These are phyloP conservation scores for Drosophila helvetica DNA, from an alignment of 2,888 invertebrate genomes.

Conservation along the genomic window DNA sequence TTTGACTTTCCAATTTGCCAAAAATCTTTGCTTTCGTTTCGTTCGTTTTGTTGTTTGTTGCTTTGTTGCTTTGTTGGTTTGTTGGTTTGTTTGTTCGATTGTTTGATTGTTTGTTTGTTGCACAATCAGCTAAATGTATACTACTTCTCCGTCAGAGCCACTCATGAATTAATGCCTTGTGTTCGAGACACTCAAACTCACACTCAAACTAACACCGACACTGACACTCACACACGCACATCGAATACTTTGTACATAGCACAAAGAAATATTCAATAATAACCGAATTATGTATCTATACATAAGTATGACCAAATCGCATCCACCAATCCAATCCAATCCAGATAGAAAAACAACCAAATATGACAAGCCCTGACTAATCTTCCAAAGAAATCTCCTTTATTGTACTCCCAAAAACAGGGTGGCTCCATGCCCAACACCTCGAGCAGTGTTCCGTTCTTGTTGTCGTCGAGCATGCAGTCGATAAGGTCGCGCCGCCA, in stretches of 20 bases:
- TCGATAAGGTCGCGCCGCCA: conserved; percentile 90
- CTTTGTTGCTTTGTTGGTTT: conserved; percentile 22
- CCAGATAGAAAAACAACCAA: conserved; percentile 21
- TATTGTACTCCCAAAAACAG: conserved; percentile 86
- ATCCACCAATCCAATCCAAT: conserved; percentile 18
- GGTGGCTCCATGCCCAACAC: conserved; percentile 96
- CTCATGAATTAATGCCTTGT: conserved; percentile 21
- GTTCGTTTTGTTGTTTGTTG: conserved; percentile 14
- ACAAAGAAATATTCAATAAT: conserved; percentile 14
- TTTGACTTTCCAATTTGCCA: conserved; percentile 18
- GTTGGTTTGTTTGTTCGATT: conserved; percentile 43
- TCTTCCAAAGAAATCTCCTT: conserved; percentile 85
- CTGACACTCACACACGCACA: conserved; percentile 17
- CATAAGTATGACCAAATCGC: conserved; percentile 20
- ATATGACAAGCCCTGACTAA: conserved; percentile 65
- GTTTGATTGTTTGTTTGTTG: conserved; percentile 53
- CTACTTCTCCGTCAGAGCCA: conserved; percentile 8
- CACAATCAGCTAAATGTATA: conserved; percentile 50
- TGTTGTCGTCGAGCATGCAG: conserved; percentile 91
- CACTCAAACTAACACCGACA: neutral
- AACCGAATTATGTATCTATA: neutral
- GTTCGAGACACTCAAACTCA: neutral
- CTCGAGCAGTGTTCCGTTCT: conserved; percentile 93
- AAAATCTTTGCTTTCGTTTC: conserved; percentile 7
- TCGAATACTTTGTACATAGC: conserved; percentile 43